A percentile compares a stretch with the other conserved stretches of the same genome.
Evolutionary conservation across 1,140 invertebrate species (phyloP).

Genomic region (Drosophila bifasciata): DNA sequence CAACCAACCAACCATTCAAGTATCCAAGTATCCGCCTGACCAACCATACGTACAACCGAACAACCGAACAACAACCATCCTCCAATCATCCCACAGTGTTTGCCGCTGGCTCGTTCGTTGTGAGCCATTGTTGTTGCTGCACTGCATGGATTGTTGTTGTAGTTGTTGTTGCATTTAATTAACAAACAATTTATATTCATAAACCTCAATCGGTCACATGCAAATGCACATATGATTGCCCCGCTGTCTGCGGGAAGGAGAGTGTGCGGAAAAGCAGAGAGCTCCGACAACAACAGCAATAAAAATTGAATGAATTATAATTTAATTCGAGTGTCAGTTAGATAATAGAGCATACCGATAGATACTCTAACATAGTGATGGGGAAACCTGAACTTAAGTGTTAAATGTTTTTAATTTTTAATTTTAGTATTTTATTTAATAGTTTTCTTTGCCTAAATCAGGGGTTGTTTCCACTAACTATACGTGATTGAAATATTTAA

Average conservation of each 20-base stretch:
- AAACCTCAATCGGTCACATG: conserved; percentile 81
- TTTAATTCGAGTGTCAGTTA: background rate
- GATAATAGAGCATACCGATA: too few relatives aligned
- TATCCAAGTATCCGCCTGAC: conserved; percentile 13
- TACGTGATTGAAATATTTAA: too few relatives aligned
- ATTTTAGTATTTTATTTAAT: too few relatives aligned
- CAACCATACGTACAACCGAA: conserved; percentile 18
- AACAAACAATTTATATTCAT: conserved; percentile 83
- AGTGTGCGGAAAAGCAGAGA: conserved; percentile 11
- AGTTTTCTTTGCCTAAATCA: too few relatives aligned
- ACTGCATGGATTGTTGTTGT: conserved; percentile 38
- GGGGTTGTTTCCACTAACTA: too few relatives aligned
- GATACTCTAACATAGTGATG: conserved; percentile 1
- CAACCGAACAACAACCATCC: too few relatives aligned
- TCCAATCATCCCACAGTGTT: conserved; percentile 45
- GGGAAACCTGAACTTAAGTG: too few relatives aligned
- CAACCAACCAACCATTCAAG: conserved; percentile 24
- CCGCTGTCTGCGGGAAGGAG: conserved; percentile 23
- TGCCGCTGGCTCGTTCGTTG: conserved; percentile 15
- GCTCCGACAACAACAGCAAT: conserved; percentile 45
- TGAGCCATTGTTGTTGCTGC: conserved; percentile 10
- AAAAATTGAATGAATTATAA: conserved; percentile 12
- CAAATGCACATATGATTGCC: conserved; percentile 65
- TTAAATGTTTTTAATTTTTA: too few relatives aligned
- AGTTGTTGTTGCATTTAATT: conserved; percentile 77